Percentiles rank a stretch among this genome's conserved stretches.
Evolutionary conservation across 1,140 invertebrate genomes (phyloP).

Genomic region (Drosophila bifasciata): DNA sequence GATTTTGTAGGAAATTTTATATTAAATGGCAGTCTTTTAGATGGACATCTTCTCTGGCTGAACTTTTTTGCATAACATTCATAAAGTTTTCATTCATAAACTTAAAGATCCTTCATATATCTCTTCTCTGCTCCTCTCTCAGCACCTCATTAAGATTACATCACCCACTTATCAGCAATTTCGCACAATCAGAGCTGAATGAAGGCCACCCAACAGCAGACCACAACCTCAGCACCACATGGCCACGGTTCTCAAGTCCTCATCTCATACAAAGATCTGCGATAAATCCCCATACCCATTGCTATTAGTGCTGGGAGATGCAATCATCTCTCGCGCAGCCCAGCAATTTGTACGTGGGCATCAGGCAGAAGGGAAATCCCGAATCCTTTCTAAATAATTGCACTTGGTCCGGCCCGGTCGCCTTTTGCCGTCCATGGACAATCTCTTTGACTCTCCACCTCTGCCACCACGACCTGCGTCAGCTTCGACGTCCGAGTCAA

Average conservation of each 20-base stretch:
- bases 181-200: background rate
- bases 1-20: too few species aligned
- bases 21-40: too few species aligned
- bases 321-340: conserved; percentile 39
- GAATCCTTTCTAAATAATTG: conserved; percentile 79
- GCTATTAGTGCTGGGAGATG: conserved; percentile 47
- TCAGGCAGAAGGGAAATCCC: conserved; percentile 50
- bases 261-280: conserved; percentile 5
- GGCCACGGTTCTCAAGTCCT: conserved; percentile 6
- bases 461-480: conserved; percentile 6
- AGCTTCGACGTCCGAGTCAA: background rate
- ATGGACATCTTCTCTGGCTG: too few species aligned
- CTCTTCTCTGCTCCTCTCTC: background rate
- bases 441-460: conserved; percentile 33
- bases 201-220: conserved; percentile 27
- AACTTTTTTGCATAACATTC: background rate
- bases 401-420: too few species aligned
- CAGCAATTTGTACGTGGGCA: conserved; percentile 42
- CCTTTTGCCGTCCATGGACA: conserved; percentile 59
- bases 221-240: background rate
- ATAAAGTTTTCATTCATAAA: too few species aligned
- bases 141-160: conserved; percentile 2
- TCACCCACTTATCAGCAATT: conserved; percentile 16
- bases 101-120: too few species aligned
- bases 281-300: conserved; percentile 5